Evolutionary conservation across 2,888 invertebrate genomes (phyloP).

Genomic region (Encarsia formosa): DNA sequence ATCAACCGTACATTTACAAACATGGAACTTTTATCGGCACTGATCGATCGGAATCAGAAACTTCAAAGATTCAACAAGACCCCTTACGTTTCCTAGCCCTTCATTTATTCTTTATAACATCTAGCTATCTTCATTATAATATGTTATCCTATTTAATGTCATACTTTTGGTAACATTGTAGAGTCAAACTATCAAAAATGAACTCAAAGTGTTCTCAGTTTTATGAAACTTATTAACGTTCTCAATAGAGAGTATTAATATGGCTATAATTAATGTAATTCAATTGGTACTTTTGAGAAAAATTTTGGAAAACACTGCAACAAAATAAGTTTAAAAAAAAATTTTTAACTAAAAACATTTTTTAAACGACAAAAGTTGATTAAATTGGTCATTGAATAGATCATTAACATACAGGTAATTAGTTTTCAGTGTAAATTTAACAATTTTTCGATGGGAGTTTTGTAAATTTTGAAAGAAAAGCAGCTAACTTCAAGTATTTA

Average conservation of each 20-base stretch:
- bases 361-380: too few species aligned
- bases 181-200: conserved; percentile 15
- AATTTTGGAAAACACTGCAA: background rate
- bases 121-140: conserved; percentile 70
- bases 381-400: too few species aligned
- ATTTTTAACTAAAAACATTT: too few species aligned
- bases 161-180: conserved; percentile 46
- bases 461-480: conserved; percentile 5
- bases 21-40: conserved; percentile 66
- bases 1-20: too few species aligned
- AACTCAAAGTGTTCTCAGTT: conserved; percentile 17
- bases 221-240: conserved; percentile 7
- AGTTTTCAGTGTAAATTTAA: too few species aligned
- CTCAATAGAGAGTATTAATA: conserved; percentile 5
- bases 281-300: background rate
- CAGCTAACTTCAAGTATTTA: conserved; percentile 5
- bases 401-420: too few species aligned
- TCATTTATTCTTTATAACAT: conserved; percentile 75
- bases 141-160: conserved; percentile 54
- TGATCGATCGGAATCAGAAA: conserved; percentile 48
- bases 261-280: conserved; percentile 17
- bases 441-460: conserved; percentile 12
- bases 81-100: conserved; percentile 69
- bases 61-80: conserved; percentile 68
- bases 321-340: conserved; percentile 1